These are phyloP conservation scores for Condylura cristata DNA, from an alignment of 2,113 vertebrate genomes.

Conservation along the genomic window DNA sequence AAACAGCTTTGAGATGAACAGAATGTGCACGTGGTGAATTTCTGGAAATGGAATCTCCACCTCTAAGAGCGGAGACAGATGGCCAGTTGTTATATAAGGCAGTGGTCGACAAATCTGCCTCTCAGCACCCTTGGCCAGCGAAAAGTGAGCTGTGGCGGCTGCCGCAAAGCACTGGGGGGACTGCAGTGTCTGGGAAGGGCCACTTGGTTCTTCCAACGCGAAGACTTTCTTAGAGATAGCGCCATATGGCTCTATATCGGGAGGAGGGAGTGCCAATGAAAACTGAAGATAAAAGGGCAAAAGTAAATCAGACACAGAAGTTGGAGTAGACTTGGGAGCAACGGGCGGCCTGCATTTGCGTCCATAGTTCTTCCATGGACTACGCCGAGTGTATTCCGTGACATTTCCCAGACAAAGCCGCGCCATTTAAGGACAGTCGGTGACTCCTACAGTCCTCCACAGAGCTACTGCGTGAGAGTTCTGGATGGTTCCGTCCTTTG, in stretches of 20 bases:
- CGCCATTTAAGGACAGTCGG: slow-evolving; percentile 61
- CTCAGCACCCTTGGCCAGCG: slow-evolving; percentile 64
- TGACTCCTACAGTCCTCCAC: slow-evolving; percentile 36
- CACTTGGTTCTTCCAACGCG: slow-evolving; percentile 16
- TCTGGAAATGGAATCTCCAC: slow-evolving; percentile 45
- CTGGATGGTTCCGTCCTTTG: neutral
- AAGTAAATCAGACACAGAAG: slow-evolving; percentile 83
- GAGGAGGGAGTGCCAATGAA: neutral
- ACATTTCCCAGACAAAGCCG: slow-evolving; percentile 70
- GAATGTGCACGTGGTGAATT: slow-evolving; percentile 39
- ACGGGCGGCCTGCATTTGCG: slow-evolving; percentile 76
- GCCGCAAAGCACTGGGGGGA: slow-evolving; percentile 39
- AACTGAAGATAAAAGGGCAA: slow-evolving; percentile 53
- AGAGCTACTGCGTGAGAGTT: neutral
- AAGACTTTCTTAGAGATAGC: neutral
- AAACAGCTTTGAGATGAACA: slow-evolving; percentile 49
- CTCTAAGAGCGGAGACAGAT: slow-evolving; percentile 62
- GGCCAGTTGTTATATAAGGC: slow-evolving; percentile 66
- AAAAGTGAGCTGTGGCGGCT: slow-evolving; percentile 70
- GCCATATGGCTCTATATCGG: slow-evolving; percentile 65
- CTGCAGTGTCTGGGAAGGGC: slow-evolving; percentile 45
- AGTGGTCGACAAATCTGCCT: slow-evolving; percentile 53
- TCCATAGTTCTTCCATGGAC: slow-evolving; percentile 70
- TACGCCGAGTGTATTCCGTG: slow-evolving; percentile 71
- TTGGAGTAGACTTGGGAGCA: slow-evolving; percentile 75